Evolutionary conservation across 2,113 vertebrate species (phyloP).

Genomic region (Lipotes vexillifer): DNA sequence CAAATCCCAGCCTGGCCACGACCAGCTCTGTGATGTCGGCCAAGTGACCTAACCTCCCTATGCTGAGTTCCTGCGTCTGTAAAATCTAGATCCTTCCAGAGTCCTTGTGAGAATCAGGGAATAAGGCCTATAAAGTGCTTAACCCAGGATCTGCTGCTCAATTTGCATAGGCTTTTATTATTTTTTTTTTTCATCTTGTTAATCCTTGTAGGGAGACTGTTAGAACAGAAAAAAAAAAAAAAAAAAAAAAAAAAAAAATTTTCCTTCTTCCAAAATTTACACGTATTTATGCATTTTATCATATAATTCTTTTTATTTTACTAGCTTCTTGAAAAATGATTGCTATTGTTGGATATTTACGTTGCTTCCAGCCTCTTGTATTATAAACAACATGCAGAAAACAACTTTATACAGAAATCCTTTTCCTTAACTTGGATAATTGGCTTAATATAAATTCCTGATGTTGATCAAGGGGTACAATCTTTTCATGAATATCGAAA

Average conservation of each 20-base stretch:
- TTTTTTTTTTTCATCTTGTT: not conserved
- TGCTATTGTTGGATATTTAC: not conserved
- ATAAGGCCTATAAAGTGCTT: not conserved
- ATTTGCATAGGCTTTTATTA: not conserved
- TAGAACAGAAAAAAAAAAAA: not conserved
- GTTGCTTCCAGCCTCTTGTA: not conserved
- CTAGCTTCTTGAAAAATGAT: not conserved
- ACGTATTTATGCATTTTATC: not conserved
- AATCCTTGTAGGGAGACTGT: not conserved
- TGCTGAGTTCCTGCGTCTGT: not conserved
- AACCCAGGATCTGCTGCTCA: too few relatives aligned
- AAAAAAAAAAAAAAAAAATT: too few relatives aligned
- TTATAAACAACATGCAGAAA: not conserved
- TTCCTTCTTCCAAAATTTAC: not conserved
- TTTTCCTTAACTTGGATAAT: not conserved
- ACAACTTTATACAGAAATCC: not conserved
- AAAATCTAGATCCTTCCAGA: not conserved
- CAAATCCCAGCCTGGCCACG: not conserved
- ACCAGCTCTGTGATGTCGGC: not conserved
- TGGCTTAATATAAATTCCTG: not conserved
- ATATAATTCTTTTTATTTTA: not conserved
- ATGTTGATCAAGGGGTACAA: not conserved
- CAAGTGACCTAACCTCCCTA: not conserved
- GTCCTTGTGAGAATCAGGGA: not conserved
- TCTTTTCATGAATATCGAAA: not conserved